phyloP scores from a whole-genome alignment of 1,140 invertebrate species.

The Varroa destructor region DNA sequence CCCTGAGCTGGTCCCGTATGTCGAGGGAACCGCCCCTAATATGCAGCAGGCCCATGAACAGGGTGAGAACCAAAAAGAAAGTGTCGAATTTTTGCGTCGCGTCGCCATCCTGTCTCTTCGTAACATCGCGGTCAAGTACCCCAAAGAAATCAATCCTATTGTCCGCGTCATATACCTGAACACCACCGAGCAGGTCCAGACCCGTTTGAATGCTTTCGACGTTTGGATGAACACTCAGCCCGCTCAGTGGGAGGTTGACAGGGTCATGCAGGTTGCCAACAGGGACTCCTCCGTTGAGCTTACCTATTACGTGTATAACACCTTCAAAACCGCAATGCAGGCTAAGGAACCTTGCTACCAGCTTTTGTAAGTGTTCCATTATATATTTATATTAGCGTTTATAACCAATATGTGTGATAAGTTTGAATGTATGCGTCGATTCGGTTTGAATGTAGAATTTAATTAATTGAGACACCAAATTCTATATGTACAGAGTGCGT shows the following conservation, averaged over 20 bases:
- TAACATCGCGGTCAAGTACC: conserved; percentile 7
- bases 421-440: too few relatives aligned
- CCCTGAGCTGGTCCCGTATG: neutral
- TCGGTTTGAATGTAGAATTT: too few relatives aligned
- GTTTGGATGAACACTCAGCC: conserved; percentile 27
- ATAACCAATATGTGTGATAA: neutral
- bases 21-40: conserved; percentile 4
- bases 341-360: conserved; percentile 25
- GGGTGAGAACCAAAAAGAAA: conserved; percentile 7
- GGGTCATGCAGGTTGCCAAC: conserved; percentile 25
- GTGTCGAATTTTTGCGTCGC: conserved; percentile 2
- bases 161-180: conserved; percentile 17
- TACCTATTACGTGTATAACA: conserved; percentile 9
- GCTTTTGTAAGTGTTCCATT: neutral
- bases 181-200: conserved; percentile 20
- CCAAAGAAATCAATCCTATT: conserved; percentile 18
- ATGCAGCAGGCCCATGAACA: conserved; percentile 11
- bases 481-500: too few relatives aligned
- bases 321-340: conserved; percentile 23
- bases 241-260: conserved; percentile 21
- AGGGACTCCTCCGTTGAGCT: conserved; percentile 19
- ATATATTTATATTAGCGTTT: neutral
- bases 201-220: conserved; percentile 23
- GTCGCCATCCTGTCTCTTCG: conserved; percentile 16
- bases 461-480: too few relatives aligned